A percentile compares a stretch with the other conserved stretches of the same genome.
phyloP scores from a whole-genome alignment of 2,888 invertebrate genomes.

The Luffia ferchaultella region DNA sequence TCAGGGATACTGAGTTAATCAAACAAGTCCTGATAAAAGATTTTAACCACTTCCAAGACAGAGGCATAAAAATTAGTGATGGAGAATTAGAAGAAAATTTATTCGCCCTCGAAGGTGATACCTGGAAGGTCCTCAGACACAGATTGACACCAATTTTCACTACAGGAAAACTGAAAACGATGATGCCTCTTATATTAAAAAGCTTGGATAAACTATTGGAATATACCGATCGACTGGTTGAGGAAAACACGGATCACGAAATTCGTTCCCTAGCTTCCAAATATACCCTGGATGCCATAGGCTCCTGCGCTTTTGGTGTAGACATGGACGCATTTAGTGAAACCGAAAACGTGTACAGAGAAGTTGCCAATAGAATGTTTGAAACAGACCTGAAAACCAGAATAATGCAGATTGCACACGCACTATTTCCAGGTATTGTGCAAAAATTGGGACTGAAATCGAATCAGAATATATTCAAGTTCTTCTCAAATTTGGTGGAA shows the following conservation, averaged over 20 bases:
- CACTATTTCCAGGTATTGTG: constrained; percentile 3
- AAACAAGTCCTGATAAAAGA: not conserved
- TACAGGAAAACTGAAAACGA: not conserved
- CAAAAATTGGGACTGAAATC: not conserved
- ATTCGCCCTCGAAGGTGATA: not conserved
- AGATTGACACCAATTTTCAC: not conserved
- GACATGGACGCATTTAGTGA: constrained; percentile 8
- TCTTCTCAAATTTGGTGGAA: constrained; percentile 5
- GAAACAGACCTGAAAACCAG: not conserved
- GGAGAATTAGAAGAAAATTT: not conserved
- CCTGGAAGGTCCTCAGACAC: not conserved
- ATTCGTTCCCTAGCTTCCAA: not conserved
- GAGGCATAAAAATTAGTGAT: not conserved
- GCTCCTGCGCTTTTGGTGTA: constrained; percentile 12
- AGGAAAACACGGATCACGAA: not conserved
- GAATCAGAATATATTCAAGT: not conserved
- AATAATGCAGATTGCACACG: not conserved
- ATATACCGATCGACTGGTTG: not conserved
- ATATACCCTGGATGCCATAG: constrained; percentile 13
- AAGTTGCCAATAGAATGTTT: not conserved
- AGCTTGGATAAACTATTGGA: not conserved
- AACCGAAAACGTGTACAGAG: constrained; percentile 8
- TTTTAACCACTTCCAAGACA: not conserved
- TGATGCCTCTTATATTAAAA: not conserved
- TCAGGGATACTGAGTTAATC: not conserved